Base-by-base conservation (phyloP, 2,797 vertebrate species). In the Hyperoplus immaculatus region DNA sequence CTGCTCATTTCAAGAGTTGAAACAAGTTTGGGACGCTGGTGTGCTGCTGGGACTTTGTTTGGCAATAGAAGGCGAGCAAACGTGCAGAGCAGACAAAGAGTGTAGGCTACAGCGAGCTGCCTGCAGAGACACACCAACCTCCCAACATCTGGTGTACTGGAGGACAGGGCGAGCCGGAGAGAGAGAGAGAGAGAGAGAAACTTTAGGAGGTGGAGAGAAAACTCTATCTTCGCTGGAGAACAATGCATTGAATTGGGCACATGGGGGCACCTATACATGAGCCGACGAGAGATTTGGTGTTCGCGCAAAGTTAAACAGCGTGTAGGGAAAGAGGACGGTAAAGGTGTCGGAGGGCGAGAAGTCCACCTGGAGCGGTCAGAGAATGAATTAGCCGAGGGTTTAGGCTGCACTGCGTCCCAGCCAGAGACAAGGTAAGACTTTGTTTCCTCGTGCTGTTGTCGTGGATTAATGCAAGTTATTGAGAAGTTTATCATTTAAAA, bases 341-440 rank as follows among this genome's bases (percentile, higher is more conserved):
- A 67, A 71, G 85, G 60, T 76, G 62, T 21, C 10, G 13, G 64
- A 77, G 74, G 81, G 74, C 66, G 77, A 81, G 42, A 78, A 77
- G 89, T 86, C 86, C 90, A 90, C 84, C 89, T 83, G 89, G 74
- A 81, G 74, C 76, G 84, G 70, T 18, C 79, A 60, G 82, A 94
- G 87, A 81, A 95, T 95, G 95, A 93, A 91, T 91, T 93, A 92
- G 84, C 83, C 82, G 5, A 11, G 72, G 63, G 57, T 69, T 42
- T 91, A 59, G 74, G 77, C 78, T 86, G 85, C 88, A 65, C 77
- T 76, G 71, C 47, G 82, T 79, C 84, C 50, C 87, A 88, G 88
- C 85, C 85, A 78, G 64, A 87, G 60, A 86, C 46, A 91, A 94
- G 95, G 95, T 95, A 89, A 88, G 90, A 29, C 0, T 29, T 59